A percentile compares a stretch with the other conserved stretches of the same genome.
Evolutionary conservation across 2,113 vertebrate genomes (phyloP).

Genomic region (Hyperoodon ampullatus): DNA sequence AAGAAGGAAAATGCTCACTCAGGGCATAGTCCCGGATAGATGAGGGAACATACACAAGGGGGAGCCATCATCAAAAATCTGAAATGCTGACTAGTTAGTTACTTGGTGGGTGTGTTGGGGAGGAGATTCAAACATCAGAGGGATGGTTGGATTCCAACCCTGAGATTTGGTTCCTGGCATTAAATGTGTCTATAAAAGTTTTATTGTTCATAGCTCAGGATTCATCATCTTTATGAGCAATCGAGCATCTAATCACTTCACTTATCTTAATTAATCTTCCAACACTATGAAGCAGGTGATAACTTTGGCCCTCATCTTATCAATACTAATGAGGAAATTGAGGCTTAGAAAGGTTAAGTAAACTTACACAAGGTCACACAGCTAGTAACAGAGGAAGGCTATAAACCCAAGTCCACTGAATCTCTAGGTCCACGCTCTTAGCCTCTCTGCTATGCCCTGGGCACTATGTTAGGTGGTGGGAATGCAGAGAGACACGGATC

Average conservation of each 20-base stretch:
- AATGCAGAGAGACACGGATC: not conserved
- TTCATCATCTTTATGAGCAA: slow-evolving; percentile 23
- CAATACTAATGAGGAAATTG: not conserved
- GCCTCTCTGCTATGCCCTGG: not conserved
- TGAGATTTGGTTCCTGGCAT: not conserved
- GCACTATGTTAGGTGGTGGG: not conserved
- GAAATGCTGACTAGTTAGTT: not conserved
- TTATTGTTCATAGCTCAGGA: not conserved
- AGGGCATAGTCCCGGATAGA: not conserved
- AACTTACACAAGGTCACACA: not conserved
- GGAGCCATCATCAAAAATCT: not conserved
- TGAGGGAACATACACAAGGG: not conserved
- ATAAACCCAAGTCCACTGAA: not conserved
- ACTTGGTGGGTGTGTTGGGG: not conserved
- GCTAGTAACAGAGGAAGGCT: not conserved
- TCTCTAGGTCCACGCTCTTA: not conserved
- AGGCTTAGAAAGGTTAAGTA: not conserved
- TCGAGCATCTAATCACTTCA: not conserved
- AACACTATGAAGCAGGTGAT: not conserved
- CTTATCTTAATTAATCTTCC: slow-evolving; percentile 44
- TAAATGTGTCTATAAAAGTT: not conserved
- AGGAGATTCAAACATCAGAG: not conserved
- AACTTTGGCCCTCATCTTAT: not conserved
- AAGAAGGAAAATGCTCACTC: not conserved
- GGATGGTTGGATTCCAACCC: not conserved